Evolutionary conservation across 2,888 invertebrate species (phyloP), one percentile per base, ranked within the genome.

Genomic region (Mesochorus sp.): DNA sequence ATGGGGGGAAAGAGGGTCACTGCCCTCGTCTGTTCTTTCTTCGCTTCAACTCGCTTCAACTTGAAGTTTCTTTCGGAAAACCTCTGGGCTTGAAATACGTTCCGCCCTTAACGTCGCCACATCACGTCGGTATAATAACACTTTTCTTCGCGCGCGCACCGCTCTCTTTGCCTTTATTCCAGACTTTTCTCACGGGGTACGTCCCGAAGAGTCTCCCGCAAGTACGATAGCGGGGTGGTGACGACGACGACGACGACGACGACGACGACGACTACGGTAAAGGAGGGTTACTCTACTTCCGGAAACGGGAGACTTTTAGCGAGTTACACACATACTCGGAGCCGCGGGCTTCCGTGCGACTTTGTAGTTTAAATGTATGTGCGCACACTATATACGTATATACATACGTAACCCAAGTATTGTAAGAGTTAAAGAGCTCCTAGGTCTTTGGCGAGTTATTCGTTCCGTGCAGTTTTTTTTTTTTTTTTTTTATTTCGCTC

Each of bases 61-160:
- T n/a, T n/a, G 12, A 39, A 39, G 3, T 19, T 37, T 19, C 3
- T 1, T 8, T 8, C 37, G 24, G 31, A 55, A 31, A 19, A 55
- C 19, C n/a, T 24, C n/a, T 21, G 57, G 1, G 6, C 10, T 64
- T 34, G 6, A 49, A 14, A 26, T 34, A 49, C 5, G 21, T 14
- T 34, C 59, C 19, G n/a, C 12, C 26, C 37, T 17, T 31, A 39
- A 49, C 49, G 47, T 55, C 61, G 39, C 73, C 61, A 68, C 61
- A 77, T 73, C 67, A 68, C 67, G 72, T 68, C 39, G 47, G 21
- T 55, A 68, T 73, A 76, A 76, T 76, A 76, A 76, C 76, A 77
- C 77, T 77, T 74, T 81, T 80, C 79, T 71, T 77, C 77, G 67
- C 74, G 62, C 76, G 57, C 67, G 51, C 39, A 66, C 19, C 61